Evolutionary conservation across 2,797 vertebrate genomes (phyloP).

Genomic region (Paedocypris micromegethes): DNA sequence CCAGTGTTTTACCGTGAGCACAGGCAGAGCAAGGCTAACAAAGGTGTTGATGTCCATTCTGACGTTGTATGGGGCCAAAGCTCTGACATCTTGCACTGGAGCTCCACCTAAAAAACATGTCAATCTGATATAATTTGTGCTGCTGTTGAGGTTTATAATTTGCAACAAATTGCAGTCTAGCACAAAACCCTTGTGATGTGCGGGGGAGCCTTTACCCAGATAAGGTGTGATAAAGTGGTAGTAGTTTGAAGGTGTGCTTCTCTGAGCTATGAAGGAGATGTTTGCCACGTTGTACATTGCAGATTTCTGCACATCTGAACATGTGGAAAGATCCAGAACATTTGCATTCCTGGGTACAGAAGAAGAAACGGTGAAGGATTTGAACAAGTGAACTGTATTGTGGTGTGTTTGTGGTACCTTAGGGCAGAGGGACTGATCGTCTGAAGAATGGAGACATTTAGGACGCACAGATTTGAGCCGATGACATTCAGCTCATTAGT

Average conservation of each 20-base stretch:
- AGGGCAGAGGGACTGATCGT: slow-evolving; percentile 53
- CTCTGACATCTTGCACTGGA: slow-evolving; percentile 42
- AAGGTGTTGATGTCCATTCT: slow-evolving; percentile 57
- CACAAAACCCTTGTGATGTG: not conserved
- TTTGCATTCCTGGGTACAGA: slow-evolving; percentile 49
- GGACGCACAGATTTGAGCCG: slow-evolving; percentile 54
- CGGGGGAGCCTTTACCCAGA: slow-evolving; percentile 51
- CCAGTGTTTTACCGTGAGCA: slow-evolving; percentile 48
- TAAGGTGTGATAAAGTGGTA: slow-evolving; percentile 52
- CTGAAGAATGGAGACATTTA: slow-evolving; percentile 49
- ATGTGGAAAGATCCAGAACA: slow-evolving; percentile 50
- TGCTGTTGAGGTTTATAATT: too few relatives aligned
- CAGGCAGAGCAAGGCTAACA: slow-evolving; percentile 44
- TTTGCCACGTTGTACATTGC: slow-evolving; percentile 54
- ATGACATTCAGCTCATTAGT: slow-evolving; percentile 53
- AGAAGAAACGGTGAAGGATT: slow-evolving; percentile 2
- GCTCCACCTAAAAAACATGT: slow-evolving; percentile 54
- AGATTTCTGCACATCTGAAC: slow-evolving; percentile 57
- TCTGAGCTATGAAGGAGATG: slow-evolving; percentile 45
- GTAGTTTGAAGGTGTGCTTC: not conserved
- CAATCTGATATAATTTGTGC: too few relatives aligned
- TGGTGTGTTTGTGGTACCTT: slow-evolving; percentile 13
- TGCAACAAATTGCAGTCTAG: too few relatives aligned
- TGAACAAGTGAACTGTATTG: not conserved
- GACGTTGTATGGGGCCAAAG: slow-evolving; percentile 49